Evolutionary conservation across 2,888 invertebrate species (phyloP), one percentile per base, ranked within the genome.

Genomic region (Sarcophaga subvicina): DNA sequence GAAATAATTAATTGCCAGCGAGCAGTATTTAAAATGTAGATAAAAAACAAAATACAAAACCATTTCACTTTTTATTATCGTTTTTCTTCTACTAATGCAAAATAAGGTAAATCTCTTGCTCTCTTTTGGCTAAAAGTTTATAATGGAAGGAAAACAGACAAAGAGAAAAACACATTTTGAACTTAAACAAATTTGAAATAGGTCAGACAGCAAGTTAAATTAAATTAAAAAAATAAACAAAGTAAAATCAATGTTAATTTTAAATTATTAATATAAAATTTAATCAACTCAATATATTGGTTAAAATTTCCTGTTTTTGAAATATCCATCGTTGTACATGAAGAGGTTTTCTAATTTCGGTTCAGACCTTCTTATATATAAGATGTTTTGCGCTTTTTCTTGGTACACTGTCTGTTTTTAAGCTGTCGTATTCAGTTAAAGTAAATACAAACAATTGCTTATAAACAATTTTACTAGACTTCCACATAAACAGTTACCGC

Each of bases 51-150:
- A 70, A 27, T 60, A 2, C 8, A 25, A 12, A 77, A 22, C 25
- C 72, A 78, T 83, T 83, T 83, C 78, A 78, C 67, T 78, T 78
- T 78, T 37, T 37, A 37, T 37, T 54, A 17, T 54, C 4, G 14
- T 54, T 17, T 73, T 62, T 63, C 20, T 22, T 25, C 27, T 60
- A 45, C 37, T 60, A 60, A 20, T 72, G 78, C 54, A 78, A 78
- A 83, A 62, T 27, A 71, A 27, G 54, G 14, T n/a, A 10, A 67
- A 67, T 60, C 2, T 66, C 6, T 20, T 12, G 25, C 2, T 37
- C 25, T 62, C 2, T 47, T 59, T 67, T 59, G 17, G 54, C 54
- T 66, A 37, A 2, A 27, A 63, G 17, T 12, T 49, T 49, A 27
- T 49, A 49, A 49, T 49, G 49, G 49, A 49, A 49, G 14, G 49